A percentile compares a stretch with the other conserved stretches of the same genome.
Conservation (phyloP, 64 coral and sea anemone genomes). For the Stichodactyla mertensii region DNA sequence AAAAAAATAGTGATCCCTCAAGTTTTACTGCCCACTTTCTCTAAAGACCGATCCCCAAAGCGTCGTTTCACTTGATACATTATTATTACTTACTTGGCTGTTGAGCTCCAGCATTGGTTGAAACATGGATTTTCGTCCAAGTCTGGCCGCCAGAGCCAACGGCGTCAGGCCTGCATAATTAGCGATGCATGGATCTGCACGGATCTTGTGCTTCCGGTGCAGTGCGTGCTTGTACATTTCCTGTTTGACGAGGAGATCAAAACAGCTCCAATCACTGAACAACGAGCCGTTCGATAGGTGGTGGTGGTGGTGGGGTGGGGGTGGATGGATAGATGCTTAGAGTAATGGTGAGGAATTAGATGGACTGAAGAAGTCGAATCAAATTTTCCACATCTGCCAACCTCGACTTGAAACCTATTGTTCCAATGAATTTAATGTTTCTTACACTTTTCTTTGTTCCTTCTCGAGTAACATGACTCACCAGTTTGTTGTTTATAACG, state of each 20-base stretch:
- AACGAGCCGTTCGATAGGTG: background rate
- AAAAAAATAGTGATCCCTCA: too few relatives aligned
- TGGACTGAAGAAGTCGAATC: too few relatives aligned
- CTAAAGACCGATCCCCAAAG: too few relatives aligned
- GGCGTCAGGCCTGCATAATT: constrained; percentile 62
- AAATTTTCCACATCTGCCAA: too few relatives aligned
- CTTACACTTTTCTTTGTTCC: too few relatives aligned
- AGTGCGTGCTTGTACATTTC: constrained; percentile 69
- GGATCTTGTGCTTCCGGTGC: constrained; percentile 60
- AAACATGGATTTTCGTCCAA: constrained; percentile 78
- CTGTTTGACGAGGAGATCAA: constrained; percentile 20
- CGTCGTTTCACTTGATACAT: too few relatives aligned
- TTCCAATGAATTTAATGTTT: too few relatives aligned
- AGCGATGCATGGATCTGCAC: constrained; percentile 21
- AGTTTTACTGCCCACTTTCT: too few relatives aligned
- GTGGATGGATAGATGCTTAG: too few relatives aligned
- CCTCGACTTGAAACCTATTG: too few relatives aligned
- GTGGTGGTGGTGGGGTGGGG: background rate
- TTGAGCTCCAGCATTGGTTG: constrained; percentile 59
- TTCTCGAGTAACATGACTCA: background rate
- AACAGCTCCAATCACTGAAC: too few relatives aligned
- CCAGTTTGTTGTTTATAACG: constrained; percentile 57
- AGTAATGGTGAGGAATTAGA: too few relatives aligned
- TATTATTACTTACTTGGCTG: constrained; percentile 38
- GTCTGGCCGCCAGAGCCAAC: constrained; percentile 62